phyloP scores from a whole-genome alignment of 2,113 vertebrate genomes.

The Natator depressus region DNA sequence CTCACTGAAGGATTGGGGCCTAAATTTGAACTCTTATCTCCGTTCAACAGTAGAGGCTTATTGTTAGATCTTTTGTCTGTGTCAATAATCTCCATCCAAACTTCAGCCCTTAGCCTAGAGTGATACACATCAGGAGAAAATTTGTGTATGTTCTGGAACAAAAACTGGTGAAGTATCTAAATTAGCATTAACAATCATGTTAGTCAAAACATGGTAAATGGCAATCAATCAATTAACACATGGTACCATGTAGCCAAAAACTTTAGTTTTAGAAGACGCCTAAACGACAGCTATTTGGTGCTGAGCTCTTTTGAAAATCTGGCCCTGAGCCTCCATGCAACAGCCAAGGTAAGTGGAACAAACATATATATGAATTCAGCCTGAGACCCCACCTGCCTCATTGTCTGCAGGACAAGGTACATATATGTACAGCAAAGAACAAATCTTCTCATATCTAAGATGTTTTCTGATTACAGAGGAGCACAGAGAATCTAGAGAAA shows the following conservation, averaged over 20 bases:
- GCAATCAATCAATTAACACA: slow-evolving; percentile 22
- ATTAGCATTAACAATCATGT: background rate
- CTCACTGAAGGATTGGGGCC: background rate
- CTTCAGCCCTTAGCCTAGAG: background rate
- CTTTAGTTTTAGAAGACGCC: slow-evolving; percentile 44
- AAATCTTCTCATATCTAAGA: slow-evolving; percentile 28
- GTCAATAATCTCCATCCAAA: background rate
- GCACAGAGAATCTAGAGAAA: slow-evolving; percentile 6
- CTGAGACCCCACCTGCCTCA: slow-evolving; percentile 14
- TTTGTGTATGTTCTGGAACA: background rate
- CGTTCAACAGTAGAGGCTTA: background rate
- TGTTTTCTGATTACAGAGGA: background rate
- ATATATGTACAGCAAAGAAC: background rate
- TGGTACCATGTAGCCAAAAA: background rate
- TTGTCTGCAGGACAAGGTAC: slow-evolving; percentile 30
- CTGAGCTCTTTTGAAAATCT: background rate
- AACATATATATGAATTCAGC: slow-evolving; percentile 46
- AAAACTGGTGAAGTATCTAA: slow-evolving; percentile 30
- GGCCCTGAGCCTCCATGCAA: slow-evolving; percentile 40
- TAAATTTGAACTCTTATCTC: rapidly evolving
- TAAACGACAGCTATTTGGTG: background rate
- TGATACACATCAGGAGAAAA: background rate
- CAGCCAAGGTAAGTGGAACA: slow-evolving; percentile 36
- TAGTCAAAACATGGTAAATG: background rate
- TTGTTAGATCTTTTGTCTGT: rapidly evolving